Evolutionary conservation across 2,113 vertebrate species (phyloP).

Genomic region (Hippocampus mohnikei): DNA sequence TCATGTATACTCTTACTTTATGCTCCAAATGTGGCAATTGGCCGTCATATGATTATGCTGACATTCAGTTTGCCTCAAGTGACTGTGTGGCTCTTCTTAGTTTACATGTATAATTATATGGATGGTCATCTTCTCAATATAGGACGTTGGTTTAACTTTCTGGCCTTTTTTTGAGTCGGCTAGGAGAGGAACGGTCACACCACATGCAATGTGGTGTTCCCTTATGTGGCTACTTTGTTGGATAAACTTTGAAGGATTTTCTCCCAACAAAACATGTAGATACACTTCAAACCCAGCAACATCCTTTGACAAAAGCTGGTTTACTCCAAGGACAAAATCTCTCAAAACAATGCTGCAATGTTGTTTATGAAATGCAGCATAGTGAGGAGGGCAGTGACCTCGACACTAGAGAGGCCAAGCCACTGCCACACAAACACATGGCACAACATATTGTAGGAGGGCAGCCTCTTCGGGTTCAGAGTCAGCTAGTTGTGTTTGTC

Average conservation of each 20-base stretch:
- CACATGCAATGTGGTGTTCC: neutral
- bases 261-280: neutral
- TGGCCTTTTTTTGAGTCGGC: neutral
- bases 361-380: neutral
- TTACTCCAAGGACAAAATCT: neutral
- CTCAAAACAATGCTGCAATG: neutral
- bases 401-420: neutral
- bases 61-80: too few relatives aligned
- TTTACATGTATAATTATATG: neutral
- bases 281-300: neutral
- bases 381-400: neutral
- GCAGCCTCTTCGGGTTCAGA: neutral
- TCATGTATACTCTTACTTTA: too few relatives aligned
- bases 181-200: neutral
- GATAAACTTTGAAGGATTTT: neutral
- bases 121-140: neutral
- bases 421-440: neutral
- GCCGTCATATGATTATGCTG: too few relatives aligned
- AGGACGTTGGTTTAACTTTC: neutral
- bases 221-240: neutral
- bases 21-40: too few relatives aligned
- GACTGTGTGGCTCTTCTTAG: too few relatives aligned
- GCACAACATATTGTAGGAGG: neutral
- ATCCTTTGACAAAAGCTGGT: neutral
- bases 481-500: neutral